Evolutionary conservation across 1,140 invertebrate genomes (phyloP).

Genomic region (Heliconius himera): DNA sequence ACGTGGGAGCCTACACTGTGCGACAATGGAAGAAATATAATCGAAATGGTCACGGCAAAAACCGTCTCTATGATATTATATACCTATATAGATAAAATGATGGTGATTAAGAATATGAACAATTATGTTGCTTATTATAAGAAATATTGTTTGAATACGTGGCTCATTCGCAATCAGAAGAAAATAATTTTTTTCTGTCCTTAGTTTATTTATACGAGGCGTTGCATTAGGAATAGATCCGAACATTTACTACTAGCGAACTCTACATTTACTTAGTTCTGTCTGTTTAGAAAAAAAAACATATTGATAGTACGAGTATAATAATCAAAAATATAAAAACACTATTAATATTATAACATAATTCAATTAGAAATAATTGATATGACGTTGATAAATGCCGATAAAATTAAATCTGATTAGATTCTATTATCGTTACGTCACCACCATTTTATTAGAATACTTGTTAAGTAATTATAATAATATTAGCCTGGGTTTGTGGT

Average conservation of each 20-base stretch:
- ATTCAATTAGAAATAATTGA: slow-evolving; percentile 6
- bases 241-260: no score
- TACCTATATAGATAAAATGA: background rate
- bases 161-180: no score
- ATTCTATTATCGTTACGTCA: slow-evolving; percentile 4
- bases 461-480: slow-evolving; percentile 10
- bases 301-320: background rate
- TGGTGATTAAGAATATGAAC: background rate
- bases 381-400: background rate
- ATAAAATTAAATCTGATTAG: slow-evolving; percentile 3
- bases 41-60: background rate
- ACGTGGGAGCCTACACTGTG: slow-evolving; percentile 25
- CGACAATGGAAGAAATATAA: slow-evolving; percentile 14
- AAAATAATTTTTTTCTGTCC: no score
- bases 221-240: no score
- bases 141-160: no score
- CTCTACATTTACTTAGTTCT: no score
- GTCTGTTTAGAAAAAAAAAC: no score
- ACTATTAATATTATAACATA: background rate
- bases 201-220: no score
- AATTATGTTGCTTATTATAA: background rate
- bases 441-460: background rate
- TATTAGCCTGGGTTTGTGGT: background rate
- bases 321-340: background rate
- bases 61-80: background rate